phyloP scores from a whole-genome alignment of 2,797 vertebrate genomes.

The Sebastes umbrosus region DNA sequence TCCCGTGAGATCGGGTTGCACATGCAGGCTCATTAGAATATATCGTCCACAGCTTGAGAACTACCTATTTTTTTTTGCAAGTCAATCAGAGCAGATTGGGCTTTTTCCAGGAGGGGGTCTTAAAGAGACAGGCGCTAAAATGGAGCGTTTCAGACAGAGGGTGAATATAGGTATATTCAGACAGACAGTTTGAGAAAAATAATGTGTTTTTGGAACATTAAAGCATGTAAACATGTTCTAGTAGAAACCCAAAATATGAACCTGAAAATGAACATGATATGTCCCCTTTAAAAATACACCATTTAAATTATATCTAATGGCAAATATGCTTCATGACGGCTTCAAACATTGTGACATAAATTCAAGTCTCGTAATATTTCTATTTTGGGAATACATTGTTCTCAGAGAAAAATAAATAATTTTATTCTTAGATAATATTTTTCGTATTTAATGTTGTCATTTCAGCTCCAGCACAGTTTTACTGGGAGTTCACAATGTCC shows the following conservation, averaged over 20 bases:
- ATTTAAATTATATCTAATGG: not conserved
- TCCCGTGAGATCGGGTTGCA: not conserved
- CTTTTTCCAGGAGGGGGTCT: not conserved
- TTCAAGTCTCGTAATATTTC: not conserved
- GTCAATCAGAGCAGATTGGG: not conserved
- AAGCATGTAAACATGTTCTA: too few species aligned
- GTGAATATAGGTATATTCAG: not conserved
- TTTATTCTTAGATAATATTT: not conserved
- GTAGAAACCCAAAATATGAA: not conserved
- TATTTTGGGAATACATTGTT: not conserved
- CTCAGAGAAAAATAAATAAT: not conserved
- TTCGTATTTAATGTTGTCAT: not conserved
- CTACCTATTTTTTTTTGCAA: not conserved
- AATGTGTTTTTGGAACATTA: not conserved
- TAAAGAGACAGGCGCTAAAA: not conserved
- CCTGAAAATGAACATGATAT: not conserved
- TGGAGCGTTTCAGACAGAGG: not conserved
- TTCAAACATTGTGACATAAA: not conserved
- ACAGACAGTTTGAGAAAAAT: not conserved
- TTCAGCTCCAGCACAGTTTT: constrained; percentile 13
- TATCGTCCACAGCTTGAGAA: not conserved
- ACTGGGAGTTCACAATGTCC: constrained; percentile 34
- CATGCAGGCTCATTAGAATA: not conserved
- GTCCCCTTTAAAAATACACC: not conserved
- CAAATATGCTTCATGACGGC: not conserved